Evolutionary conservation across 2,888 invertebrate species (phyloP), one percentile per base, ranked within the genome.

Genomic region (Sinhomidia bicolor): DNA sequence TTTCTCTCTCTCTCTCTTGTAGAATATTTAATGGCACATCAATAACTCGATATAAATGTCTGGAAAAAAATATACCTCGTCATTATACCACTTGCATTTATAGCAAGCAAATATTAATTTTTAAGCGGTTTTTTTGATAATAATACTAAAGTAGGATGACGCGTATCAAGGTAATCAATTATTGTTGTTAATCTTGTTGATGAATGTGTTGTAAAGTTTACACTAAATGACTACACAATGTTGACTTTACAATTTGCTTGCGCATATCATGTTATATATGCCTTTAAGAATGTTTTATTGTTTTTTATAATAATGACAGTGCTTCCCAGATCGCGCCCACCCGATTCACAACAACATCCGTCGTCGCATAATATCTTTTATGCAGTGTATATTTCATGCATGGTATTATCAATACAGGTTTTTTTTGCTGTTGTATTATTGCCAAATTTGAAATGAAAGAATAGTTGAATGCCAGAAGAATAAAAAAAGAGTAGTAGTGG

Each of bases 41-140:
- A 78, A 78, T 57, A 78, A 78, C 32, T 78, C 78, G 78, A 78
- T 57, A 78, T 57, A 78, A 78, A 32, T 57, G 78, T 78, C 78
- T 57, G 57, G 57, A 78, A 54, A 78, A 7, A 78, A 57, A 76
- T n/a, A n/a, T n/a, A 29, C 10, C 20, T 51, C 3, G 47, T 26
- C 36, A 76, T 76, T 51, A 51, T 76, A 2, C 36, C 20, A 44
- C 14, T 44, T 20, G 6, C 3, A 65, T 54, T 17, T 47, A 76
- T 23, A 47, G 7, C 20, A 26, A n/a, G n/a, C n/a, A n/a, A n/a
- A n/a, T n/a, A n/a, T n/a, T n/a, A n/a, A 47, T 44, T 76, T 47
- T 29, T 9, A 76, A 51, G 32, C 14, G 0, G 32, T 32, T 62
- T 32, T 29, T 9, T 32, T 65, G 68, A 12, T 76, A 47, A 71